Conservation (phyloP, 2,888 invertebrate genomes). For the Diarsia brunnea region DNA sequence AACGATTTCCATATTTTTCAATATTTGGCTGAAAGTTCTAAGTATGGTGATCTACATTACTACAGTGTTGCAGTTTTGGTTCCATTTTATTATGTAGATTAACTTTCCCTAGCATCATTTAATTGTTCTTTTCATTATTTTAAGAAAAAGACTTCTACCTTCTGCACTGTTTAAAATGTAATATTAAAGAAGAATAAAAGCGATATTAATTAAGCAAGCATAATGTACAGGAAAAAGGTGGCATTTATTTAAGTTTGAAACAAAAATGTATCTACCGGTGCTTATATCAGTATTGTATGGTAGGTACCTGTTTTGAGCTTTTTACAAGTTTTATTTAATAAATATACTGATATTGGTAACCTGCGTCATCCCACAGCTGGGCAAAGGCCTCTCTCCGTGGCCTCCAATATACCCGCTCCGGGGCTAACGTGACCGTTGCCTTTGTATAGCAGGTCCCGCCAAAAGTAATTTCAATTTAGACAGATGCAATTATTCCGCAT, state of each 20-base stretch:
- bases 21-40: constrained; percentile 38
- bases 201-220: background rate
- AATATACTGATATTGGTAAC: background rate
- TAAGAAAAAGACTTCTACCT: background rate
- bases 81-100: constrained; percentile 1
- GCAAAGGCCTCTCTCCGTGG: background rate
- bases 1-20: constrained; percentile 54
- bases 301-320: background rate
- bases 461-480: background rate
- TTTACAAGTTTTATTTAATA: background rate
- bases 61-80: background rate
- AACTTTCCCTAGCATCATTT: background rate
- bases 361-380: background rate
- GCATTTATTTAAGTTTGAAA: background rate
- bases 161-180: background rate
- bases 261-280: background rate
- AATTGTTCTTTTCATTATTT: constrained; percentile 7
- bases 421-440: background rate
- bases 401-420: background rate
- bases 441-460: background rate
- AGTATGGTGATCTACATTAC: background rate
- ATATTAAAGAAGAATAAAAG: background rate
- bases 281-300: background rate
- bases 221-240: background rate
- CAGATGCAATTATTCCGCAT: background rate